Base-by-base conservation (phyloP, 2,888 invertebrate genomes). In the Xanthia togata region DNA sequence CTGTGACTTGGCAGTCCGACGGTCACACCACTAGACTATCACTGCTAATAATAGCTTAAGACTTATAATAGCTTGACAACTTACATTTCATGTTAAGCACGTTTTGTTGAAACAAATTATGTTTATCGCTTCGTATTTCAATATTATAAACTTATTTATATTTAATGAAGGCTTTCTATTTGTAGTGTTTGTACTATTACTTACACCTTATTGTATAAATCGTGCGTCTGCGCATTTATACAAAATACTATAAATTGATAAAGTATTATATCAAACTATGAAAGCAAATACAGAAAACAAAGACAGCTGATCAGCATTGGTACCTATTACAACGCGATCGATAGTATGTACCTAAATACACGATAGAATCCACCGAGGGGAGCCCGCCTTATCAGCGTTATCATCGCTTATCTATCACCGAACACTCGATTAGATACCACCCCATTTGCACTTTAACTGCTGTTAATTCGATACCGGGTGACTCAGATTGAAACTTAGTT, bases 381-480 rank as follows among this genome's bases (percentile, higher is more conserved):
- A 75, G 78, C 26, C 67, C 63, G 69, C 60, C 81, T 75, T 84
- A 75, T 82, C 84, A 76, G 9, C 11, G 26, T 69, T 82, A 79
- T 81, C 87, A 78, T 11, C 38, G 6, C 63, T 64, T 55, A 57
- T 71, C 55, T 70, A 74, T 77, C 63, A 69, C 69, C 68, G 57
- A 70, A 70, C 73, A 73, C 68, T 73, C 67, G 82, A 77, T 79
- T 79, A 83, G 78, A 82, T 78, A 88, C 55, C 75, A 73, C 41
- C 67, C 57, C n/a, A 68, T 82, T 76, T 69, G 78, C 68, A 71
- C 63, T 76, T 72, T 65, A 74, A 87, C 83, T 83, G 75, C 57
- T 79, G 78, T 80, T 73, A 83, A 84, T 86, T 81, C 69, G 68
- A 70, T 82, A 82, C 76, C 73, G 65, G 26, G 31, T 84, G 76